Base-by-base conservation (phyloP, 1,140 invertebrate genomes). In the Aricia agestis region DNA sequence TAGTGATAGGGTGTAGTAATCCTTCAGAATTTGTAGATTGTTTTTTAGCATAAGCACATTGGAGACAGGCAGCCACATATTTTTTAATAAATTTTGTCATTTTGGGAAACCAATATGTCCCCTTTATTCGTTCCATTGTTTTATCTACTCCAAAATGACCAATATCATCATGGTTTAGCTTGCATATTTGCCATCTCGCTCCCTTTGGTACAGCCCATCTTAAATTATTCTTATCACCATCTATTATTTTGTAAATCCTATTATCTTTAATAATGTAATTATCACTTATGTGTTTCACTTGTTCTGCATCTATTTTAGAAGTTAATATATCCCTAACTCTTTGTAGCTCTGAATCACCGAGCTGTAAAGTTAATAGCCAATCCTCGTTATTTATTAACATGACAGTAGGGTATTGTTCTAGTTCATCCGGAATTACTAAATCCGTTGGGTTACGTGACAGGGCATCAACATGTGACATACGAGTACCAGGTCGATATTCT, bases 391-490 rank as follows among this genome's bases (percentile, higher is more conserved):
- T 61, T 32, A 76, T 74, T 9, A 25, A 3, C 70, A 72, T 61
- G 52, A 76, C n/a, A 2, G 19, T 17, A 32, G 70, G 70, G 41
- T 41, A 69, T 1, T 36, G 17, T 63, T 70, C 72, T 11, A 18
- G 10, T 1, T 36, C 42, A 1, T 65, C 19, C 0, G 11, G 3
- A 13, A 19, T 32, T 25, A 17, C n/a, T 6, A 18, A 9, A 18
- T n/a, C n/a, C 13, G 70, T 13, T 4, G 77, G 73, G 45, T 76
- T 74, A n/a, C 82, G 71, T 45, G 79, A 81, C 13, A 88, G 66
- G n/a, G 78, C 78, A 32, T 87, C 85, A 0, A 84, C 84, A 63
- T 89, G 86, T 2, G 65, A n/a, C 70, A 79, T 79, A 67, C 77
- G 78, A 11, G 52, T 31, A 15, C 83, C 85, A 7, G 76, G 66